Conservation (phyloP, 2,888 invertebrate genomes). For the Conchocele bisecta region DNA sequence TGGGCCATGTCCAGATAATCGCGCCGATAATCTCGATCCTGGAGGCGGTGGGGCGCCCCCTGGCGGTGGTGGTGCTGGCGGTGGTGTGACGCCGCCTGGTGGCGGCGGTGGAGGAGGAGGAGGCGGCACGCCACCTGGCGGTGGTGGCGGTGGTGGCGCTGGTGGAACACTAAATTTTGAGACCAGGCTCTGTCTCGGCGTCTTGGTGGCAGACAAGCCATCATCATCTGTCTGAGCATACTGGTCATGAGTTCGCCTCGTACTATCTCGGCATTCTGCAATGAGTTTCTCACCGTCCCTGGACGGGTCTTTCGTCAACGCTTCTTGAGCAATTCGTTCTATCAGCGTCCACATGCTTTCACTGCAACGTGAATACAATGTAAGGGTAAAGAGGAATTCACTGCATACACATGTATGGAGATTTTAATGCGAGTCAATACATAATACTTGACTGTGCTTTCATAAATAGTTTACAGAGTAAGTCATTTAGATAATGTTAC, state of each 20-base stretch:
- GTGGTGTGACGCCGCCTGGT: slow-evolving; percentile 24
- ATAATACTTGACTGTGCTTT: too few relatives aligned
- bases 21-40: slow-evolving; percentile 30
- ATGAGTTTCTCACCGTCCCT: slow-evolving; percentile 53
- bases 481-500: too few relatives aligned
- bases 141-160: slow-evolving; percentile 50
- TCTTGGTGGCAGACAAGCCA: slow-evolving; percentile 17
- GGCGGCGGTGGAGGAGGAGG: slow-evolving; percentile 58
- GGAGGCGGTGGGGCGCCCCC: slow-evolving; percentile 40
- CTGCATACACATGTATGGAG: too few relatives aligned
- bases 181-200: slow-evolving; percentile 13
- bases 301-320: slow-evolving; percentile 47
- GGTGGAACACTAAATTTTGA: not conserved
- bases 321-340: slow-evolving; percentile 69
- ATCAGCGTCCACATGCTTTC: slow-evolving; percentile 74
- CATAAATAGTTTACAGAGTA: too few relatives aligned
- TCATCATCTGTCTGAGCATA: slow-evolving; percentile 68
- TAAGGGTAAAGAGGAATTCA: too few relatives aligned
- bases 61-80: slow-evolving; percentile 39
- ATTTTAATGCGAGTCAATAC: too few relatives aligned
- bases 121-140: slow-evolving; percentile 26
- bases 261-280: slow-evolving; percentile 27
- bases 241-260: slow-evolving; percentile 54
- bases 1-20: slow-evolving; percentile 45
- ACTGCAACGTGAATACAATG: too few relatives aligned